phyloP scores from a whole-genome alignment of 2,113 vertebrate species.

The Trogon melanurus region DNA sequence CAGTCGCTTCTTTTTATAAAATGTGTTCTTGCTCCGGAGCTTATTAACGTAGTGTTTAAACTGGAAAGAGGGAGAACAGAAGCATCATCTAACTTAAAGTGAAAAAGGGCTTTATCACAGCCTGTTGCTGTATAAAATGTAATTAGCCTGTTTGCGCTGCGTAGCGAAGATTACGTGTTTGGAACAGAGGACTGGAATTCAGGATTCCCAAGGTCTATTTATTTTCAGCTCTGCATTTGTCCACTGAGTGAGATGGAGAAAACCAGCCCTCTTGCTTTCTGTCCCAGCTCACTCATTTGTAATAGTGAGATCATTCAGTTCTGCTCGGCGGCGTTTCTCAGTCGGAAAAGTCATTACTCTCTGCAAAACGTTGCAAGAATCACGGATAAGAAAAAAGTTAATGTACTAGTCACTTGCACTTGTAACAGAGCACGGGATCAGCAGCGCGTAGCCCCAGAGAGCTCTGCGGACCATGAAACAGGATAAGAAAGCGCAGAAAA shows the following conservation, averaged over 20 bases:
- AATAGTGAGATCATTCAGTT: background rate
- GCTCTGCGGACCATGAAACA: background rate
- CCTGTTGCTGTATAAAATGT: background rate
- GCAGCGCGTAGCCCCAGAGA: background rate
- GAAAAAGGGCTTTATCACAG: background rate
- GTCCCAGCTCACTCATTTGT: background rate
- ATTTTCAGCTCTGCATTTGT: background rate
- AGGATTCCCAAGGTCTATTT: conserved; percentile 6
- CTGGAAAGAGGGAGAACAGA: conserved; percentile 70
- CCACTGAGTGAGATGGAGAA: background rate
- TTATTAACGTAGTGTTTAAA: conserved; percentile 91
- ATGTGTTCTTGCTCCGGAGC: conserved; percentile 88
- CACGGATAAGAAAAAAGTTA: conserved; percentile 1
- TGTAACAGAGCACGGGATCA: background rate
- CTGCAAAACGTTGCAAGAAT: background rate
- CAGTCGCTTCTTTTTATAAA: conserved; percentile 89
- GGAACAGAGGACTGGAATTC: background rate
- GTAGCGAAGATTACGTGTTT: background rate
- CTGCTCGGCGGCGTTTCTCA: background rate
- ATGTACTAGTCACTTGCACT: background rate
- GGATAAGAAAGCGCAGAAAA: background rate
- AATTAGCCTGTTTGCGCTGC: background rate
- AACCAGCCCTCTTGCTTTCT: background rate
- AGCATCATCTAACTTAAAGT: background rate
- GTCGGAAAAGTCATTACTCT: background rate